Base-by-base conservation (phyloP, 2,797 vertebrate species). In the Anas bahamensis region DNA sequence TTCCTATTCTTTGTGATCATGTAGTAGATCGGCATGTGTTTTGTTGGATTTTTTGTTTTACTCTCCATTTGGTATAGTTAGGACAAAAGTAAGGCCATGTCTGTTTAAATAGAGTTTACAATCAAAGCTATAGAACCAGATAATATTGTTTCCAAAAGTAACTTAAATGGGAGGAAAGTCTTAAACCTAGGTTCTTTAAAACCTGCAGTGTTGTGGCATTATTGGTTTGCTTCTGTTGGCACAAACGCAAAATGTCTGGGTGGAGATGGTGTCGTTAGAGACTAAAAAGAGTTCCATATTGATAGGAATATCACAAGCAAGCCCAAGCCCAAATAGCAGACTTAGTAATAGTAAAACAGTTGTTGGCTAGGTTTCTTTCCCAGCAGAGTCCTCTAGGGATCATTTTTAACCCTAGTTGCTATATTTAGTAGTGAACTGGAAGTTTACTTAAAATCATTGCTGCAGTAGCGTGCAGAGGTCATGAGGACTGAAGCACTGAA, bases 401-500 rank as follows among this genome's bases (percentile, higher is more conserved):
- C 9, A 4, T 29, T 56, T 95, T 64, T 85, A 88, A 55, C 39
- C 22, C 24, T 16, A 42, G 19, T 10, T 74, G 53, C 10, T 78
- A 41, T 76, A 69, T 73, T 69, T 26, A 86, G 23, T 39, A 52
- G 46, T 72, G 55, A 68, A n/a, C 44, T 56, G 44, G 55, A 76
- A 60, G 17, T 29, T 6, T 16, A 13, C 28, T 26, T 89, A 37
- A 65, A 64, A n/a, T 48, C 37, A 31, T 59, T 11, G 10, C 21
- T 35, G 44, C 17, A 18, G 8, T 48, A 19, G 39, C 0, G 0
- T 44, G 41, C 48, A 53, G 42, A 48, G 18, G 37, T 70, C 13
- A 2, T 7, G 31, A 80, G 61, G 46, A 23, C 37, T 57, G 37
- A 53, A 21, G 53, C 41, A 13, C 29, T 57, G 8, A 76, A 29